Percentiles rank a stretch among this genome's conserved stretches.
Evolutionary conservation across 64 coral and sea anemone genomes (phyloP).

Genomic region (Anthopleura sola): DNA sequence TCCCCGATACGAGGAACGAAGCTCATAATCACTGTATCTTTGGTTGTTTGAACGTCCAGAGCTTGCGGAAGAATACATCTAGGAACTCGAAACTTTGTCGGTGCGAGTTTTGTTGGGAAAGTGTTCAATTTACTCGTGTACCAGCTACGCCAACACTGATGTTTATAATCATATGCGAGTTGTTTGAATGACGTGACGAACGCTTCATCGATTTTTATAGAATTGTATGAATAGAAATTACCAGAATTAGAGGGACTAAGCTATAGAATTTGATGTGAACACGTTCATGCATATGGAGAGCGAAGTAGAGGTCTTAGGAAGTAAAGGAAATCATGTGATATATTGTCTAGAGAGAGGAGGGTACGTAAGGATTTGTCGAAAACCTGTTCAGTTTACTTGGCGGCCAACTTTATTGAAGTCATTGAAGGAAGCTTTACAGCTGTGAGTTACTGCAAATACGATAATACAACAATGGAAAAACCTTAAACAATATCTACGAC

Average conservation of each 20-base stretch:
- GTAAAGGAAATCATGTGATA: slow-evolving; percentile 2
- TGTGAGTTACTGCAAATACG: neutral
- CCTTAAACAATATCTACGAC: neutral
- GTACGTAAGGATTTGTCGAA: no score
- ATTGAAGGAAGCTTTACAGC: neutral
- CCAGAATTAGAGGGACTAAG: neutral
- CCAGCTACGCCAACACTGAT: neutral
- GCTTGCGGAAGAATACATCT: slow-evolving; percentile 10
- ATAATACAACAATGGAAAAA: neutral
- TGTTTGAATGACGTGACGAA: neutral
- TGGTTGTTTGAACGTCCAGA: neutral
- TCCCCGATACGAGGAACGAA: neutral
- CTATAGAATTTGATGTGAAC: neutral
- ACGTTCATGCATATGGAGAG: neutral
- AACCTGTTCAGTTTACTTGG: neutral
- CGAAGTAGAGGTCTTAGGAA: neutral
- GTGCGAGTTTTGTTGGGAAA: neutral
- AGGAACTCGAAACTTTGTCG: neutral
- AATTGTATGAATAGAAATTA: slow-evolving; percentile 12
- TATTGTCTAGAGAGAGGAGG: neutral
- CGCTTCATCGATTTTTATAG: slow-evolving; percentile 33
- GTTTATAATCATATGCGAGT: neutral
- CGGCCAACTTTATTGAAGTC: neutral
- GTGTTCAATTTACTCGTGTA: neutral
- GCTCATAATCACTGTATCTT: neutral